A percentile compares a stretch with the other conserved stretches of the same genome.
phyloP scores from a whole-genome alignment of 2,797 vertebrate species.

The Pipistrellus pipistrellus region DNA sequence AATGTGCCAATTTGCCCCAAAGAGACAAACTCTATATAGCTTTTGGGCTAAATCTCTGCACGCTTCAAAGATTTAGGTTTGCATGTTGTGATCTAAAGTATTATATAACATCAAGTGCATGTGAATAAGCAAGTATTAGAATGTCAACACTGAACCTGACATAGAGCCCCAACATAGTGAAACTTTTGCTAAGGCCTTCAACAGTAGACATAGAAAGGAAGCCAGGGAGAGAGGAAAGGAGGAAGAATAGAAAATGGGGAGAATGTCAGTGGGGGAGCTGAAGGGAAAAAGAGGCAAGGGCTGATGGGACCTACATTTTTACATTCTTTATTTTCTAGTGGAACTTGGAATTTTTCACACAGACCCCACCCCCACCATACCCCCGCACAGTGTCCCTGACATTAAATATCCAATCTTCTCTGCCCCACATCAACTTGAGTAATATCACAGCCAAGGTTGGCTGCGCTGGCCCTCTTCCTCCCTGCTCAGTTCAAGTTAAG shows the following conservation, averaged over 20 bases:
- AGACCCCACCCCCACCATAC: too few species aligned
- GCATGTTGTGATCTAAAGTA: not conserved
- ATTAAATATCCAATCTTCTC: slow-evolving; percentile 76
- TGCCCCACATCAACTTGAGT: slow-evolving; percentile 74
- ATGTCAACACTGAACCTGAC: not conserved
- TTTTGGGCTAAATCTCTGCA: not conserved
- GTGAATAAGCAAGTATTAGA: slow-evolving; percentile 31
- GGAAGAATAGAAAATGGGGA: not conserved
- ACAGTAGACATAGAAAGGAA: not conserved
- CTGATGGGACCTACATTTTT: slow-evolving; percentile 53
- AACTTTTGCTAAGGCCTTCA: not conserved
- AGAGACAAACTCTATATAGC: not conserved
- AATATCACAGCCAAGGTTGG: slow-evolving; percentile 71
- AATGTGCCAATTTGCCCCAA: not conserved
- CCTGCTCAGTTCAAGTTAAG: slow-evolving; percentile 57
- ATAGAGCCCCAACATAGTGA: not conserved
- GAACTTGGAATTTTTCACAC: slow-evolving; percentile 38
- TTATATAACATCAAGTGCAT: not conserved
- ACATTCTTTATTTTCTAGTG: slow-evolving; percentile 63
- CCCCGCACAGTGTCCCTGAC: not conserved
- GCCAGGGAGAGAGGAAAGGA: not conserved
- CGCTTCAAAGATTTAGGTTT: not conserved
- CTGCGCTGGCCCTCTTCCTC: slow-evolving; percentile 44
- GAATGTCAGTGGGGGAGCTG: not conserved
- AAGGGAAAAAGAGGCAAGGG: not conserved